These are phyloP conservation scores for Opisthocomus hoazin DNA, from an alignment of 2,113 vertebrate genomes.

Conservation along the genomic window DNA sequence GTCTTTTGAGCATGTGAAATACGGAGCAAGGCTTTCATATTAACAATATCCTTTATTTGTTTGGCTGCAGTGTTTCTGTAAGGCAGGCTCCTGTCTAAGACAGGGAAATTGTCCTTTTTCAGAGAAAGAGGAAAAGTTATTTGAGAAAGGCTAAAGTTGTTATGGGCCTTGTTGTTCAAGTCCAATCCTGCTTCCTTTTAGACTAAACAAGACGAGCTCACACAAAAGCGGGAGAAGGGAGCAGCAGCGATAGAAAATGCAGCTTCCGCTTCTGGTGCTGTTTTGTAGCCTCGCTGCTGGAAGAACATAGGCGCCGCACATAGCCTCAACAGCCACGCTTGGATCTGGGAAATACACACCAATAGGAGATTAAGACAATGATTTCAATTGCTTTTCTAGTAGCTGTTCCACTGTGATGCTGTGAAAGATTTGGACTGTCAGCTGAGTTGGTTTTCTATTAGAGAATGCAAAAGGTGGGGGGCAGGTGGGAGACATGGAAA, in stretches of 20 bases:
- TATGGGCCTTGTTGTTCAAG: conserved; percentile 11
- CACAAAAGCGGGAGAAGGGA: conserved; percentile 47
- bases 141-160: neutral
- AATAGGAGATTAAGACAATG: neutral
- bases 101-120: conserved; percentile 1
- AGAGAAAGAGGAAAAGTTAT: conserved; percentile 2
- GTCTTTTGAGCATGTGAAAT: neutral
- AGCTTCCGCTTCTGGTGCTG: neutral
- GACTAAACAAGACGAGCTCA: conserved; percentile 51
- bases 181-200: conserved; percentile 37
- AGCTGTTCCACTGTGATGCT: neutral
- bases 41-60: neutral
- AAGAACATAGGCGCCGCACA: neutral
- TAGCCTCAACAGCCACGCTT: neutral
- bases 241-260: neutral
- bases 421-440: neutral
- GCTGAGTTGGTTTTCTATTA: neutral
- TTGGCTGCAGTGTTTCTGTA: neutral
- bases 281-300: neutral
- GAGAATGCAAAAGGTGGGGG: neutral
- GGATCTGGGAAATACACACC: neutral
- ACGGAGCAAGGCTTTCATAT: neutral
- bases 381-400: neutral
- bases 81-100: neutral
- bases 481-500: neutral